Evolutionary conservation across 2,888 invertebrate genomes (phyloP), one percentile per base, ranked within the genome.

Genomic region (Eudemis profundana): DNA sequence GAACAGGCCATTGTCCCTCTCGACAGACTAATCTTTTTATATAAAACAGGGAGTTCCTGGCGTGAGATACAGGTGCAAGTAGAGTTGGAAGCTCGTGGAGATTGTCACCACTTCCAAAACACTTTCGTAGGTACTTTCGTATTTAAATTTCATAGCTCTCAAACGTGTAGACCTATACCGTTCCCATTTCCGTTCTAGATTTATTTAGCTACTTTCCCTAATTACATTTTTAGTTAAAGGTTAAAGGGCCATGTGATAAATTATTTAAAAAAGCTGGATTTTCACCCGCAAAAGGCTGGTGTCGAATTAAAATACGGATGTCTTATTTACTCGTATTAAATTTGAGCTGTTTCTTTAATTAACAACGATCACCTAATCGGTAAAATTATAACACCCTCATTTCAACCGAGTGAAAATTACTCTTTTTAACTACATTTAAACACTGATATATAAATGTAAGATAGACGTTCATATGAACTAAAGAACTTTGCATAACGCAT

Each of bases 1-100:
- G 64, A 64, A 51, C 63, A 15, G 59, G 59, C 33, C 33, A 38
- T 60, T 53, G 46, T 60, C 51, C 51, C 42, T 36, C n/a, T 12
- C 50, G 19, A 23, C 59, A 29, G 50, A 59, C 42, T 53, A 38
- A 64, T 51, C 59, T 51, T 51, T 19, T 23, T 47, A 23, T 14
- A 27, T 40, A 62, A 49, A 61, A 51, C 44, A 50, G 29, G 10
- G 40, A 27, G 42, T 21, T 44, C 51, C 14, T 36, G 33, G 15
- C 36, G 21, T 14, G 36, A 36, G 46, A 44, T 44, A n/a, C 36
- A 61, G 33, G 46, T 46, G 61, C 44, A 21, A 46, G n/a, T 42
- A 15, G 27, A 17, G 14, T 2, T 36, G 15, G 21, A 23, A 36
- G 3, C 12, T 36, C 38, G 10, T 53, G 27, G 46, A 3, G 23